These are phyloP conservation scores for mouse (Mus musculus) DNA, from an alignment of 2,113 vertebrate species.

Conservation along the genomic window DNA sequence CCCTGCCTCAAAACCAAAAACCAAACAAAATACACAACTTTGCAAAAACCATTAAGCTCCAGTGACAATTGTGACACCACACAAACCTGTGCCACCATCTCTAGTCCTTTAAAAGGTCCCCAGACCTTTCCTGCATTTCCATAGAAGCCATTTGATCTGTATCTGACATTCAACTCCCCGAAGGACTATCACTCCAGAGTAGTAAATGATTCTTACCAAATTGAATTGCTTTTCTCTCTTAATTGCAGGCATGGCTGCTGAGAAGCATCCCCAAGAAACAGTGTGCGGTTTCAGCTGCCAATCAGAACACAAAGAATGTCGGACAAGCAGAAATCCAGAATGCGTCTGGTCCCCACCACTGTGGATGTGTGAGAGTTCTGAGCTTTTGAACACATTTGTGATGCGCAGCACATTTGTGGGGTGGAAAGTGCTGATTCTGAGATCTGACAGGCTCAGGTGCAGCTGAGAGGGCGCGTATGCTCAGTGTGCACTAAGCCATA, in stretches of 20 bases:
- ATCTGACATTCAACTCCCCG: not conserved
- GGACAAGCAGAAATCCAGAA: not conserved
- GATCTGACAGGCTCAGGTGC: not conserved
- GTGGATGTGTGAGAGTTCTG: not conserved
- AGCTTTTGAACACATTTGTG: slow-evolving; percentile 40
- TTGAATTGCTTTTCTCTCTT: not conserved
- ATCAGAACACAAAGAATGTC: slow-evolving; percentile 3
- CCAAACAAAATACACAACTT: not conserved
- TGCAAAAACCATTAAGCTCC: too few relatives aligned
- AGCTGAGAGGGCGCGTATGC: too few relatives aligned
- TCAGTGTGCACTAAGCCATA: not conserved
- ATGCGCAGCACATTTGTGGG: not conserved
- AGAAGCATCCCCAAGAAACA: not conserved
- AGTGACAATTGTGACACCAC: not conserved
- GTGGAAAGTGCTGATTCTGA: not conserved
- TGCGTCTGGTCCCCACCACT: not conserved
- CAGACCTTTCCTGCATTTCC: not conserved
- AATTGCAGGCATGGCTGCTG: not conserved
- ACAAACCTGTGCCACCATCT: not conserved
- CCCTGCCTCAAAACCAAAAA: not conserved
- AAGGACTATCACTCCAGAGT: not conserved
- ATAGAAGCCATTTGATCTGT: not conserved
- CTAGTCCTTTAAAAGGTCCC: not conserved
- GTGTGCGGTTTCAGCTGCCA: not conserved
- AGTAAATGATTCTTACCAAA: not conserved